These are phyloP conservation scores for Galeruca laticollis DNA, from an alignment of 2,888 invertebrate genomes.

Conservation along the genomic window DNA sequence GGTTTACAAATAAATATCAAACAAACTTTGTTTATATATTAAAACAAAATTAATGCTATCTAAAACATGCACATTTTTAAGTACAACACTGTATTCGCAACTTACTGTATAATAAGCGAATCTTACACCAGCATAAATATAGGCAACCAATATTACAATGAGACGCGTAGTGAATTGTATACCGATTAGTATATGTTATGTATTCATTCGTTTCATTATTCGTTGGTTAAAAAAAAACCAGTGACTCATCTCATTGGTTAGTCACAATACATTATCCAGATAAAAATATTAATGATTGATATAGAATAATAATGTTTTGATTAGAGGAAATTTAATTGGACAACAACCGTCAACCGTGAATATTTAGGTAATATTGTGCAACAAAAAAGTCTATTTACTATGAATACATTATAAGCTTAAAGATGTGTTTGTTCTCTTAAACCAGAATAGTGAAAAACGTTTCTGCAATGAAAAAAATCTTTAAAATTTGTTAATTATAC, in stretches of 20 bases:
- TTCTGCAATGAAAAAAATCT: too few species aligned
- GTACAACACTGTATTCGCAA: neutral
- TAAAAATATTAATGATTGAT: neutral
- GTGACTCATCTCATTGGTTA: neutral
- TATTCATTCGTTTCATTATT: neutral
- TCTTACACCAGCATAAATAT: too few species aligned
- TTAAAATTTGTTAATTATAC: too few species aligned
- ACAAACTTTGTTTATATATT: too few species aligned
- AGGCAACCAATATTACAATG: slow-evolving; percentile 3
- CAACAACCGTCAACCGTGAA: neutral
- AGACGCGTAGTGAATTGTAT: neutral
- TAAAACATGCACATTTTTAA: neutral
- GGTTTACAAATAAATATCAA: too few species aligned
- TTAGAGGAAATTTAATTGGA: neutral
- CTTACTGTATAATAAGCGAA: too few species aligned
- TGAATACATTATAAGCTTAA: too few species aligned
- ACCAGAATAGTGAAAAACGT: too few species aligned
- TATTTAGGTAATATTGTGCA: neutral
- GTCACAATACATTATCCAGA: neutral
- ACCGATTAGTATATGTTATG: neutral
- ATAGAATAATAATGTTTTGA: neutral
- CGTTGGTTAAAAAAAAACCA: neutral
- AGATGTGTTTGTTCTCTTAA: too few species aligned
- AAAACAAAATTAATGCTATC: too few species aligned
- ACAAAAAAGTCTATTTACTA: neutral